Conservation (phyloP, 2,888 invertebrate genomes). For the Acanthosepion esculentum region DNA sequence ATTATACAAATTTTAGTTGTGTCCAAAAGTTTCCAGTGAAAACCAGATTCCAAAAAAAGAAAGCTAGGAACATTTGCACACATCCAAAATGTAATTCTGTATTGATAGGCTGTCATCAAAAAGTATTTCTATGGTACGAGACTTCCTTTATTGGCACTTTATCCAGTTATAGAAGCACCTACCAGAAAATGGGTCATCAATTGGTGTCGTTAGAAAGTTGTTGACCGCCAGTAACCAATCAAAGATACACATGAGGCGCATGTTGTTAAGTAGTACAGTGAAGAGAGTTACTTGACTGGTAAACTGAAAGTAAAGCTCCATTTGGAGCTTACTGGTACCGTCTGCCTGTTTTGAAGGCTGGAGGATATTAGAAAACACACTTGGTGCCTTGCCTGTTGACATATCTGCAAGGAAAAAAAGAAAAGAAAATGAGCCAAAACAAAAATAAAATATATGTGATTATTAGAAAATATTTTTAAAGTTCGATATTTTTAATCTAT, state of each 20-base stretch:
- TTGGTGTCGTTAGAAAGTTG: slow-evolving; percentile 82
- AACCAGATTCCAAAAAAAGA: no score
- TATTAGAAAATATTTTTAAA: neutral
- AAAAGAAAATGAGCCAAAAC: neutral
- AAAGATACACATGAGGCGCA: slow-evolving; percentile 92
- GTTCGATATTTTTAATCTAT: neutral
- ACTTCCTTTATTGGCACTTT: neutral
- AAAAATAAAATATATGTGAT: neutral
- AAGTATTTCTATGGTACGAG: no score
- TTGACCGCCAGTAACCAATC: slow-evolving; percentile 93
- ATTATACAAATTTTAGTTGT: no score
- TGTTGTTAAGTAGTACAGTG: slow-evolving; percentile 92
- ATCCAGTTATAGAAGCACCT: slow-evolving; percentile 15
- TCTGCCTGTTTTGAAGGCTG: slow-evolving; percentile 76
- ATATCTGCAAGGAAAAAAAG: slow-evolving; percentile 73
- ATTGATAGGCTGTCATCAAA: no score
- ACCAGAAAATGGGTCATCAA: slow-evolving; percentile 71
- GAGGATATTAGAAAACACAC: slow-evolving; percentile 91
- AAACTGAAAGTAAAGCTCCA: slow-evolving; percentile 78
- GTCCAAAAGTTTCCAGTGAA: no score
- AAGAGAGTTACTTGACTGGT: slow-evolving; percentile 82
- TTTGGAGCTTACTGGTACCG: slow-evolving; percentile 71
- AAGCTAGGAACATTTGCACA: no score
- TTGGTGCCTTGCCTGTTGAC: slow-evolving; percentile 83
- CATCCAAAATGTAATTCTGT: no score